Evolutionary conservation across 2,888 invertebrate genomes (phyloP), one percentile per base, ranked within the genome.

Genomic region (Drosophila incognita): DNA sequence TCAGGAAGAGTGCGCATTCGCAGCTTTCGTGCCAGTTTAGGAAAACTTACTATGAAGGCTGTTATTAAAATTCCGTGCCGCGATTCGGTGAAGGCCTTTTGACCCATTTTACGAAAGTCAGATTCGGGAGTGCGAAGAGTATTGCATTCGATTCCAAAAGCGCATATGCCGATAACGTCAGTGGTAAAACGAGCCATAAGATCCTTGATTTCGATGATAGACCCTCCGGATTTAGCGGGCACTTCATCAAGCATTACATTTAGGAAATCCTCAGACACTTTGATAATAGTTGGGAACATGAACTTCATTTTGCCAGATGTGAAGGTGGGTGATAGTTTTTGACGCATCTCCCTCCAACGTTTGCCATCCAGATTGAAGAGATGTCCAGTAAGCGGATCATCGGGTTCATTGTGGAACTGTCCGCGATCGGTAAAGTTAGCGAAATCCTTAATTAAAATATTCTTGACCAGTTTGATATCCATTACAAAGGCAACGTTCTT

Each of bases 141-240:
- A 67, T 93, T 93, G 68, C 93, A 92, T 31, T 93, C 92, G 4
- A 94, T 91, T 2, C 94, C 94, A 76, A 94, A 94, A 15, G 93
- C 94, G 76, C 93, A 93, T 1, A 91, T 91, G 13, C 94, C 94
- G 56, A 94, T 94, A 0, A 94, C 93, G 76, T 94, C 94, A 2
- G 93, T 94, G 31, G 31, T 31, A 31, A 31, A 31, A 0, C 31
- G 91, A 0, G 93, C 93, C 59, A 93, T 83, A 1, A 93, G 63
- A 24, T 94, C 93, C 73, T 92, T 92, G 6, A 94, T 81, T 59
- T 94, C 94, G 1, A 91, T 24, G 2, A 93, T 58, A 3, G 66
- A 31, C 0, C 73, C 77, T 10, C 72, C 56, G 4, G 66, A 24
- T 6, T 65, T 38, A 0, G 24, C 42, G 0, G 58, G 88, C 1